A percentile compares a stretch with the other conserved stretches of the same genome.
These are phyloP conservation scores for Mustelus asterias DNA, from an alignment of 2,113 vertebrate genomes.

Conservation along the genomic window DNA sequence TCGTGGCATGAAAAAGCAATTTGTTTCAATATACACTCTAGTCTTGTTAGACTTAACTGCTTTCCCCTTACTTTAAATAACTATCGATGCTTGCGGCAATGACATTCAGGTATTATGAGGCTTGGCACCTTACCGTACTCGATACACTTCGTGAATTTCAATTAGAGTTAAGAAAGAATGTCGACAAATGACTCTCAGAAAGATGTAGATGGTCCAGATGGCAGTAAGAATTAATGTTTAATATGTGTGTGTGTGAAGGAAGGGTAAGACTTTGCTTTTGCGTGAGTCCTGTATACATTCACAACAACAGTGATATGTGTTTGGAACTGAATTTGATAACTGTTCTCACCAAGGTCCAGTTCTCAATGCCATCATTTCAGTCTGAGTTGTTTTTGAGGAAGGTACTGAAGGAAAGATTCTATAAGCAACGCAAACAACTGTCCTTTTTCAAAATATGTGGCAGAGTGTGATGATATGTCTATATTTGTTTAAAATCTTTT, in stretches of 20 bases:
- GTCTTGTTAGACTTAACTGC: background rate
- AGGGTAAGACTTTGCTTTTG: background rate
- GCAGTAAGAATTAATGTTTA: background rate
- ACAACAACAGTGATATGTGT: background rate
- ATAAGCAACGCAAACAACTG: background rate
- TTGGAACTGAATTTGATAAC: background rate
- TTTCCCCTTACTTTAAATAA: slow-evolving; percentile 12
- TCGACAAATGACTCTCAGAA: background rate
- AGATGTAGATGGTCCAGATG: background rate
- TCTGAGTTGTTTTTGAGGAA: background rate
- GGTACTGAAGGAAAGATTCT: background rate
- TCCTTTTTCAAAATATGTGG: background rate
- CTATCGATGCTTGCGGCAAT: background rate
- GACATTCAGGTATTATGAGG: background rate
- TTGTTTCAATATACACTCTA: background rate
- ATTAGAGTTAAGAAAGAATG: background rate
- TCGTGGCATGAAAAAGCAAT: background rate
- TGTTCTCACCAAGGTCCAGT: background rate
- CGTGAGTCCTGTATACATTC: background rate
- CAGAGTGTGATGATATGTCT: too few relatives aligned
- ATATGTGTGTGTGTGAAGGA: background rate
- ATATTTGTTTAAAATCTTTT: too few relatives aligned
- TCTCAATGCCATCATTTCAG: background rate
- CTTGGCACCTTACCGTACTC: background rate
- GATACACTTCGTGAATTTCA: background rate